A percentile compares a stretch with the other conserved stretches of the same genome.
phyloP scores from a whole-genome alignment of 64 coral and sea anemone genomes.

The Dendronephthya gigantea region DNA sequence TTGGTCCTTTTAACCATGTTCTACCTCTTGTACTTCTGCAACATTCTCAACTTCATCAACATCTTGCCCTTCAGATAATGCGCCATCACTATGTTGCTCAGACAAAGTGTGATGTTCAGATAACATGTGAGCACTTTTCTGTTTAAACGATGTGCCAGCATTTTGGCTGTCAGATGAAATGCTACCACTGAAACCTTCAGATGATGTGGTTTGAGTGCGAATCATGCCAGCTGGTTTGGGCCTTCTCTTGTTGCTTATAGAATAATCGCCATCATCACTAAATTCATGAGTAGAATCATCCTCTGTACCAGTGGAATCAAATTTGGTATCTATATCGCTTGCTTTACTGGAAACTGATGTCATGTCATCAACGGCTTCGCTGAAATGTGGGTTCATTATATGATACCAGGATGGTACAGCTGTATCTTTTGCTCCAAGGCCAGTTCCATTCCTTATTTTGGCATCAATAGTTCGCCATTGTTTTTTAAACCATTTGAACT shows the following conservation, averaged over 20 bases:
- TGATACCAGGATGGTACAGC: slow-evolving; percentile 33
- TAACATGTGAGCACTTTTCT: too few relatives aligned
- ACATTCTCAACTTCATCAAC: slow-evolving; percentile 6
- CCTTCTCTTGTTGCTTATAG: slow-evolving; percentile 23
- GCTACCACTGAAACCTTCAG: background rate
- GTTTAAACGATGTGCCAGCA: too few relatives aligned
- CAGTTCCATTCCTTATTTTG: slow-evolving; percentile 35
- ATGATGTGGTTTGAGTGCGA: background rate
- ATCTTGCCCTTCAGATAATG: background rate
- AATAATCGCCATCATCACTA: background rate
- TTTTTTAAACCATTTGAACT: slow-evolving; percentile 31
- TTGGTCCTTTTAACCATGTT: slow-evolving; percentile 26
- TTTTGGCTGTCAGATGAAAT: too few relatives aligned
- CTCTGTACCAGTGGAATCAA: background rate
- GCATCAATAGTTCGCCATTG: slow-evolving; percentile 29
- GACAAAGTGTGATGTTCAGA: too few relatives aligned
- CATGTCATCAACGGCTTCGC: slow-evolving; percentile 39
- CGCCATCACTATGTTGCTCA: too few relatives aligned
- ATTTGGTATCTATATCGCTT: slow-evolving; percentile 30
- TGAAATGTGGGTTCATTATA: slow-evolving; percentile 43
- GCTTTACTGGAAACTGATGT: slow-evolving; percentile 43
- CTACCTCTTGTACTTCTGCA: slow-evolving; percentile 17
- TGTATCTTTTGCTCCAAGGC: slow-evolving; percentile 38
- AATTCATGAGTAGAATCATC: background rate
- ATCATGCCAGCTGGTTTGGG: background rate